Evolutionary conservation across 1,140 invertebrate species (phyloP).

Genomic region (Centruroides vittatus): DNA sequence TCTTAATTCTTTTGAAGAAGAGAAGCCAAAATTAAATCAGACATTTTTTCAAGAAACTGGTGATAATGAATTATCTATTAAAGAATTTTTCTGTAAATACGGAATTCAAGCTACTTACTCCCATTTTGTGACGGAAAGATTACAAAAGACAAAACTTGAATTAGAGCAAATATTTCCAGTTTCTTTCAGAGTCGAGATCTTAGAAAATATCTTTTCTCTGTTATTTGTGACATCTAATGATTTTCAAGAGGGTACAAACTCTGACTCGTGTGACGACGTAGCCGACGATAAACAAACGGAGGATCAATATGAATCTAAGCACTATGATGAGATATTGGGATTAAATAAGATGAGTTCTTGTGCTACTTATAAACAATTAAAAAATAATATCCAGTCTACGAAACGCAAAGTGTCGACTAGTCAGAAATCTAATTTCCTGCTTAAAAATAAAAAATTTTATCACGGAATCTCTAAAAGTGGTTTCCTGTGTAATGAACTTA

Average conservation of each 20-base stretch:
- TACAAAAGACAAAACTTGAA: neutral
- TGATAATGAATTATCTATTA: neutral
- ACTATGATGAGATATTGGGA: neutral
- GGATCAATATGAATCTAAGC: neutral
- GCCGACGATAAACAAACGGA: neutral
- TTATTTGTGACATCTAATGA: slow-evolving; percentile 29
- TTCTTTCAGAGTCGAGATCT: slow-evolving; percentile 29
- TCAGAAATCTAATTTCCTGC: too few relatives aligned
- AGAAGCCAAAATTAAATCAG: neutral
- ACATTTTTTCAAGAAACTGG: neutral
- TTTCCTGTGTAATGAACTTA: slow-evolving; percentile 13
- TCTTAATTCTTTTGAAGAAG: neutral
- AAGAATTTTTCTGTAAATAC: neutral
- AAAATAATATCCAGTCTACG: too few relatives aligned
- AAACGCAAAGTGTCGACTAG: too few relatives aligned
- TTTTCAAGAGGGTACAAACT: slow-evolving; percentile 19
- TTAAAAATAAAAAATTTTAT: too few relatives aligned
- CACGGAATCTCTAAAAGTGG: neutral
- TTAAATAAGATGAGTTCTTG: neutral
- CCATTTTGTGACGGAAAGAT: neutral
- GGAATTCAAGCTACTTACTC: neutral
- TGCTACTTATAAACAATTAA: neutral
- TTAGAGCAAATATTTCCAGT: slow-evolving; percentile 27
- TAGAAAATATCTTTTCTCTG: slow-evolving; percentile 34
- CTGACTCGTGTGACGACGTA: neutral